Evolutionary conservation across 2,113 vertebrate species (phyloP).

Genomic region (Anseranas semipalmata): DNA sequence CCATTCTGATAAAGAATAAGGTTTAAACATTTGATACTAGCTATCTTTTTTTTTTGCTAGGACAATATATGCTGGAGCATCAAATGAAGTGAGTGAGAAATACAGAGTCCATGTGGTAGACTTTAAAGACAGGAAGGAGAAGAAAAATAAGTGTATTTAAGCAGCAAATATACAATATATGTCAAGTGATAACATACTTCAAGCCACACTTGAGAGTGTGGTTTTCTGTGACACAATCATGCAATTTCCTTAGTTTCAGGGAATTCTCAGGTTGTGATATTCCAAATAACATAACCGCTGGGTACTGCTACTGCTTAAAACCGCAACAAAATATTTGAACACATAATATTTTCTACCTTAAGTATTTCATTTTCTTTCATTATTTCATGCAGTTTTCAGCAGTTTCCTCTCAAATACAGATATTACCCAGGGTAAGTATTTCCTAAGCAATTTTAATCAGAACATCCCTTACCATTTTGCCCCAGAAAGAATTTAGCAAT

Average conservation of each 20-base stretch:
- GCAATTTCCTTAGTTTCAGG: background rate
- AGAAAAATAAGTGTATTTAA: background rate
- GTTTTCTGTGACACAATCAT: background rate
- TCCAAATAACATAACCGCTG: background rate
- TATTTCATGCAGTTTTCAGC: background rate
- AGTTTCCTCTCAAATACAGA: background rate
- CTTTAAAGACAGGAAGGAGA: background rate
- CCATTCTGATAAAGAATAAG: background rate
- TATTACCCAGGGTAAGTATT: background rate
- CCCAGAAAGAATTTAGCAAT: background rate
- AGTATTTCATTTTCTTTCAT: background rate
- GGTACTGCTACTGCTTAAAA: background rate
- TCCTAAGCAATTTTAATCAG: slow-evolving; percentile 14
- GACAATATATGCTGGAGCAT: background rate
- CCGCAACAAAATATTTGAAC: background rate
- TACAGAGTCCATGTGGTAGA: background rate
- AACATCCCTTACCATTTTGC: background rate
- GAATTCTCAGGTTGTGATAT: background rate
- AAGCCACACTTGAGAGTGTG: background rate
- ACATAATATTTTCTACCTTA: background rate
- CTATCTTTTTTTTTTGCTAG: background rate
- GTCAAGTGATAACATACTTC: background rate
- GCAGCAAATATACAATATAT: background rate
- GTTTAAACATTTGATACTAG: background rate
- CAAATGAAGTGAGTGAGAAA: background rate